These are phyloP conservation scores for Stomatorhinus ivindoensis DNA, from an alignment of 2,113 vertebrate species.

Conservation along the genomic window DNA sequence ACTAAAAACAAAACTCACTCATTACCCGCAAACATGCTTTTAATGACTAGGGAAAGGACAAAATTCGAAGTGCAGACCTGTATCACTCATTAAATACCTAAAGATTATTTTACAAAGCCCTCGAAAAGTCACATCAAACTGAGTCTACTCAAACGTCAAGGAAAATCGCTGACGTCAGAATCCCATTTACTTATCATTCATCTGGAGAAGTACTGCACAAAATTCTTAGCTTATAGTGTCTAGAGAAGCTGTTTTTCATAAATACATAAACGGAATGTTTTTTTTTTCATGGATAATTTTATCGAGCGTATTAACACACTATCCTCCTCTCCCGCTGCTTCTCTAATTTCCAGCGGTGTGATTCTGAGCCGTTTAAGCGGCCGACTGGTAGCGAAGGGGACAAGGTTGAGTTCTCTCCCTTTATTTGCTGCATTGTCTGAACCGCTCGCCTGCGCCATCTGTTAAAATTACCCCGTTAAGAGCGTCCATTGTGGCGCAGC, in stretches of 20 bases:
- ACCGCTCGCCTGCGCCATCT: background rate
- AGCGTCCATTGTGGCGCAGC: background rate
- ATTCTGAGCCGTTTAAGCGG: background rate
- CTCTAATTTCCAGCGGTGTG: background rate
- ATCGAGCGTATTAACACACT: background rate
- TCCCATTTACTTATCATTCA: background rate
- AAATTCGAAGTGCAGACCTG: background rate
- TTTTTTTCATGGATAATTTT: background rate
- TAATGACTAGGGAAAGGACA: background rate
- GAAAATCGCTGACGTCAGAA: background rate
- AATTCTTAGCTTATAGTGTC: background rate
- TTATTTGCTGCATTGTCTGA: background rate
- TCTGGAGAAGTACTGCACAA: background rate
- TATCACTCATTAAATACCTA: background rate
- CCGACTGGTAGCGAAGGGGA: background rate
- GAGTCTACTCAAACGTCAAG: background rate
- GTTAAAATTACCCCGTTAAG: background rate
- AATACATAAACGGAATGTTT: background rate
- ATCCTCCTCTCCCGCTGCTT: background rate
- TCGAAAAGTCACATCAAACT: background rate
- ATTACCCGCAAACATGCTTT: slow-evolving; percentile 14
- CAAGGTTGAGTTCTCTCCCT: background rate
- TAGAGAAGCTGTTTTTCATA: slow-evolving; percentile 1
- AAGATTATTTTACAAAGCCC: background rate
- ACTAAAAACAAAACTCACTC: background rate